These are phyloP conservation scores for Dufourea novaeangliae DNA, from an alignment of 1,140 invertebrate species.

Conservation along the genomic window DNA sequence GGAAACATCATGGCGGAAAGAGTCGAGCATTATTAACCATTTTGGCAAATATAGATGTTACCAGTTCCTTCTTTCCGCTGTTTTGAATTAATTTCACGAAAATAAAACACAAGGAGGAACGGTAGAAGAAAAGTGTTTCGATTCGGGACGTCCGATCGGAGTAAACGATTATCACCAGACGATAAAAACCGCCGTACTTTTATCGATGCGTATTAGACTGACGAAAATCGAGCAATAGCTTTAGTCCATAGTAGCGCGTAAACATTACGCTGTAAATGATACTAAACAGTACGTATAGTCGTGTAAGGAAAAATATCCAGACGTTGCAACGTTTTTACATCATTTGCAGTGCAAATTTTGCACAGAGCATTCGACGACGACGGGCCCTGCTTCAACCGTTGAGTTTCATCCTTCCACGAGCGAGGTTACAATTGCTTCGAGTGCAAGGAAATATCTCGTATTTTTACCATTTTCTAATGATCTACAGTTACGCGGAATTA, in stretches of 20 bases:
- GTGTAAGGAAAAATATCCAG: slow-evolving; percentile 21
- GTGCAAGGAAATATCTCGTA: slow-evolving; percentile 12
- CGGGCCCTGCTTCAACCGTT: neutral
- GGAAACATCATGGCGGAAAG: no score
- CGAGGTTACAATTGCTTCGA: slow-evolving; percentile 35
- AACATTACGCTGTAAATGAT: neutral
- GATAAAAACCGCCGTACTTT: slow-evolving; percentile 36
- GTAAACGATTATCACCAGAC: neutral
- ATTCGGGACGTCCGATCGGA: slow-evolving; percentile 6
- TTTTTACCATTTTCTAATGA: slow-evolving; percentile 47
- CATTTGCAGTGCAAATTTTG: no score
- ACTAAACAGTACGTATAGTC: slow-evolving; percentile 26
- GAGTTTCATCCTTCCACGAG: neutral
- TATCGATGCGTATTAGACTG: slow-evolving; percentile 62
- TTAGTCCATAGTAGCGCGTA: slow-evolving; percentile 53
- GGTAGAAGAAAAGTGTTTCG: neutral
- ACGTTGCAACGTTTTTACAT: slow-evolving; percentile 46
- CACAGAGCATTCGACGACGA: no score
- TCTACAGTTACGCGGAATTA: slow-evolving; percentile 16
- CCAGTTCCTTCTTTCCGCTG: neutral
- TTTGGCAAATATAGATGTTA: neutral
- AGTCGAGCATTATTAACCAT: neutral
- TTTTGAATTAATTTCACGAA: neutral
- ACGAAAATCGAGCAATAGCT: slow-evolving; percentile 65
- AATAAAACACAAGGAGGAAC: neutral